Conservation (phyloP, 2,113 vertebrate species). For the Ctenomys sociabilis region DNA sequence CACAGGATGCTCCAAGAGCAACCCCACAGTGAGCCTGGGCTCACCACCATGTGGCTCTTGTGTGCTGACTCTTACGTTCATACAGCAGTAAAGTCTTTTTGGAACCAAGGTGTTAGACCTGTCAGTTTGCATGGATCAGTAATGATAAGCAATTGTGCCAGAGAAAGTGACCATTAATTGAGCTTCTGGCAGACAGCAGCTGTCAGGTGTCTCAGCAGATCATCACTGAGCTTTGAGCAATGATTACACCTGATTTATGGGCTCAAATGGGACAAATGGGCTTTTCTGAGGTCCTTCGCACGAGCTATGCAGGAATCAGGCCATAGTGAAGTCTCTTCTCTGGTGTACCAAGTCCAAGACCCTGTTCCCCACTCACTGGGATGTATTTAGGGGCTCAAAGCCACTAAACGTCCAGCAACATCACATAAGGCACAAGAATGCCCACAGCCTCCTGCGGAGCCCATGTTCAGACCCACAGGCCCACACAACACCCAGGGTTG, state of each 20-base stretch:
- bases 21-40: neutral
- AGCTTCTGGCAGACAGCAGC: neutral
- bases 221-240: fast-evolving
- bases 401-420: fast-evolving
- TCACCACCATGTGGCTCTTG: neutral
- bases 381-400: neutral
- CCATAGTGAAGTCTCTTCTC: fast-evolving
- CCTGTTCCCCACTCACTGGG: neutral
- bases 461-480: neutral
- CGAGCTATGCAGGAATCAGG: neutral
- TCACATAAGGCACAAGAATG: fast-evolving
- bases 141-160: fast-evolving
- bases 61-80: neutral
- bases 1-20: fast-evolving
- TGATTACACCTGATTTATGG: neutral
- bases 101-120: neutral
- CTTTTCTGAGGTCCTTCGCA: neutral
- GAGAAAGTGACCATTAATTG: neutral
- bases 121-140: neutral
- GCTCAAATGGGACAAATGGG: neutral
- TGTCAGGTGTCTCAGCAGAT: fast-evolving
- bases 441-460: neutral
- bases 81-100: neutral
- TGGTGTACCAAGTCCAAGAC: neutral
- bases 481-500: neutral